phyloP scores from a whole-genome alignment of 1,140 invertebrate genomes.

The Halictus rubicundus region DNA sequence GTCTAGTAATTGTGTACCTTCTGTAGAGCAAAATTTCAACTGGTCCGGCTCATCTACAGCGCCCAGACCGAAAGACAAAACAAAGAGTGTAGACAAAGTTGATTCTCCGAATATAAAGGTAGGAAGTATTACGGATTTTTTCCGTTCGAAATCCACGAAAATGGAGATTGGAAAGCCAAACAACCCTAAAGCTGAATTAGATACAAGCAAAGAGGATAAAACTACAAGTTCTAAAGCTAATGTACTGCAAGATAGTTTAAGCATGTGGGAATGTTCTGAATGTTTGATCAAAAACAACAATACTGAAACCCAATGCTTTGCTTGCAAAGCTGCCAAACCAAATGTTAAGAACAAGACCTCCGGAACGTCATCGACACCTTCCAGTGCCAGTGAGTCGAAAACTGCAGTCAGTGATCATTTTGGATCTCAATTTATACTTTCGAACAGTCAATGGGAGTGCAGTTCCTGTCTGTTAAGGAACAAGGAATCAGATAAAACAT shows the following conservation, averaged over 20 bases:
- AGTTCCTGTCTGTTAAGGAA: conserved; percentile 85
- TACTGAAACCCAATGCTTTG: conserved; percentile 68
- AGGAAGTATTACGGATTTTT: conserved; percentile 74
- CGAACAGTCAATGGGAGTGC: conserved; percentile 84
- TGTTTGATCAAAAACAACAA: conserved; percentile 75
- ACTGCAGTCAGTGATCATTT: conserved; percentile 68
- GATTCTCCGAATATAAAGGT: conserved; percentile 58
- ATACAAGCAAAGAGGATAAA: background rate
- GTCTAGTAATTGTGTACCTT: conserved; percentile 4
- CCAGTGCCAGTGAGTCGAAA: conserved; percentile 24
- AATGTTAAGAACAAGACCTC: conserved; percentile 34
- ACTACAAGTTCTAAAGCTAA: background rate
- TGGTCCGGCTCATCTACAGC: conserved; percentile 69
- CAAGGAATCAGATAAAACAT: conserved; percentile 81
- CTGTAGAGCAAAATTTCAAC: conserved; percentile 68
- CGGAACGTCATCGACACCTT: conserved; percentile 11
- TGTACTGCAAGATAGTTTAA: conserved; percentile 26
- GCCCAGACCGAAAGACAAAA: conserved; percentile 68
- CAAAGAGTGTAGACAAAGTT: conserved; percentile 45
- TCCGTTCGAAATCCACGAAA: conserved; percentile 37
- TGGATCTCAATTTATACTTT: conserved; percentile 82
- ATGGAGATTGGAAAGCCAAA: background rate
- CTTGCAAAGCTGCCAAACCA: conserved; percentile 70
- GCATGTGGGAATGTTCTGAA: conserved; percentile 81
- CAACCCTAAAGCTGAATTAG: background rate